Base-by-base conservation (phyloP, 2,888 invertebrate genomes). In the Unio delphinus region DNA sequence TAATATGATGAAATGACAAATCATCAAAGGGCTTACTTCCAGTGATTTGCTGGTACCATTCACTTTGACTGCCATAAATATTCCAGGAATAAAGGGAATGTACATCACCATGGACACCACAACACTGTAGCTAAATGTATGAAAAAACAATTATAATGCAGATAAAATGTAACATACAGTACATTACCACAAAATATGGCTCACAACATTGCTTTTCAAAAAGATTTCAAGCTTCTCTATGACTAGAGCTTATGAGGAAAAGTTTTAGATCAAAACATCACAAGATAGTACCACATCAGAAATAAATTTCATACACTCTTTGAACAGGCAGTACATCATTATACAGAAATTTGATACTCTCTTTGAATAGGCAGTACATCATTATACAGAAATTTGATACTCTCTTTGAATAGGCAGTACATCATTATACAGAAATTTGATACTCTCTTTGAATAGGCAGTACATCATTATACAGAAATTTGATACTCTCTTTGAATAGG, bases 51-150 rank as follows among this genome's bases (percentile, higher is more conserved):
- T 59, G 63, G 62, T 75, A 76, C 83, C 84, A 84, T 26, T 73
- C 61, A 26, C 81, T 81, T 34, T 72, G 70, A 23, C 65, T 64
- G 68, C 80, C 82, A 69, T 83, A 86, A 55, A 83, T 65, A 11
- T 82, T 80, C 86, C 86, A 86, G 7, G 84, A 82, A 60, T 73
- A 71, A 1, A 72, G 64, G 15, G 74, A 72, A 67, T 83, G 81
- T 15, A 73, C 69, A 45, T 74, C 76, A 8, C 86, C 86, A 66
- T 76, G 78, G 0, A 79, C 80, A 26, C 86, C 86, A 78, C 86
- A 86, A 65, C 86, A 86, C 57, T 79, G 65, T 68, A 86, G 80
- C 85, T 86, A 76, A 65, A 82, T 75, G 20, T 11, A 45, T 11
- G 15, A 45, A 45, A 45, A 45, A 45, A 15, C 45, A 45, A 45